A percentile compares a stretch with the other conserved stretches of the same genome.
phyloP scores from a whole-genome alignment of 1,140 invertebrate species.

The Dolichoris vasculosae region DNA sequence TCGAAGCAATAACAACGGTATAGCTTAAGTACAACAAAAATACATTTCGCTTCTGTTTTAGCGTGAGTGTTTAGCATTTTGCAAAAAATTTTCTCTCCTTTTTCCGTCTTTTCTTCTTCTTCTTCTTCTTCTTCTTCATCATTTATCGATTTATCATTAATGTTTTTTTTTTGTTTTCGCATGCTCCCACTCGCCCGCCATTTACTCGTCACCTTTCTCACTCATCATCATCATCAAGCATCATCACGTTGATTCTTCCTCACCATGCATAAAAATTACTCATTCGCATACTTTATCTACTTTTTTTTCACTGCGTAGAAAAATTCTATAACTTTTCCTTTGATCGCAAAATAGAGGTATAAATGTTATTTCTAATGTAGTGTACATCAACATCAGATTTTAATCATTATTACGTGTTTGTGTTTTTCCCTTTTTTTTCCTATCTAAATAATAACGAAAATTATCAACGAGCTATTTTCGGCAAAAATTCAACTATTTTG shows the following conservation, averaged over 20 bases:
- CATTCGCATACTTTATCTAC: slow-evolving; percentile 25
- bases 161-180: slow-evolving; percentile 34
- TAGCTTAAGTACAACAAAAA: slow-evolving; percentile 59
- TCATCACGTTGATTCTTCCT: slow-evolving; percentile 29
- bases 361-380: slow-evolving; percentile 50
- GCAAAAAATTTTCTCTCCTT: slow-evolving; percentile 34
- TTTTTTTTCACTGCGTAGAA: slow-evolving; percentile 34
- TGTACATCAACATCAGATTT: slow-evolving; percentile 28
- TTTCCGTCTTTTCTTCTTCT: slow-evolving; percentile 12
- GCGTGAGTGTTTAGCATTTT: slow-evolving; percentile 52
- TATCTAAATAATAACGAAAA: slow-evolving; percentile 48
- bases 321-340: slow-evolving; percentile 33
- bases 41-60: slow-evolving; percentile 54
- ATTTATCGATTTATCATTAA: slow-evolving; percentile 14
- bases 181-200: slow-evolving; percentile 44
- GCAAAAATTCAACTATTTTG: slow-evolving; percentile 45
- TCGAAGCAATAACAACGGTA: slow-evolving; percentile 54
- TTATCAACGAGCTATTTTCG: slow-evolving; percentile 20
- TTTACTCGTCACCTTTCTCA: slow-evolving; percentile 25
- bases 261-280: slow-evolving; percentile 35
- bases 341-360: slow-evolving; percentile 50
- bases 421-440: neutral
- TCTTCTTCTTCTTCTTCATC: neutral
- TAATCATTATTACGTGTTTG: neutral
- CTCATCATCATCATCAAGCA: slow-evolving; percentile 39